phyloP scores from a whole-genome alignment of 2,888 invertebrate species.

The Apodemia hepburni region DNA sequence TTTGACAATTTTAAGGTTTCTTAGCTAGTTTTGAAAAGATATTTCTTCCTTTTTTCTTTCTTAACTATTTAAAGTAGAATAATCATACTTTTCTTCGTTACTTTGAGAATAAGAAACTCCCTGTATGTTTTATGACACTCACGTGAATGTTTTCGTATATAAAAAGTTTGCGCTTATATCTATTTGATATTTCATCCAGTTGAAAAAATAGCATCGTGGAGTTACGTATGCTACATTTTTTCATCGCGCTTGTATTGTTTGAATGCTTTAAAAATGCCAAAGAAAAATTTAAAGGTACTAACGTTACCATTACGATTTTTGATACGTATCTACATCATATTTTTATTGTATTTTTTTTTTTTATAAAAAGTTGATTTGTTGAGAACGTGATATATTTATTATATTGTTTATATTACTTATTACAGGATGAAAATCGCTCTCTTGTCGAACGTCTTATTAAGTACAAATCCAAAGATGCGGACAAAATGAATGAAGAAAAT shows the following conservation, averaged over 20 bases:
- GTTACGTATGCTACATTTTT: conserved; percentile 33
- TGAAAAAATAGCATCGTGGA: conserved; percentile 42
- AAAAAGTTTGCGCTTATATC: conserved; percentile 50
- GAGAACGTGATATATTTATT: neutral
- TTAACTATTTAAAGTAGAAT: too few species aligned
- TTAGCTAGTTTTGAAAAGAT: too few species aligned
- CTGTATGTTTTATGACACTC: conserved; percentile 63
- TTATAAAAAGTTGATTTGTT: too few species aligned
- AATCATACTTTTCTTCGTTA: too few species aligned
- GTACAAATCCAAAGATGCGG: conserved; percentile 96
- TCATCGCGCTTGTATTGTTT: conserved; percentile 9
- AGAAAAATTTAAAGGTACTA: conserved; percentile 7
- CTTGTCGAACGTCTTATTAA: conserved; percentile 93
- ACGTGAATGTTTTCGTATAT: conserved; percentile 58
- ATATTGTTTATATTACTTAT: conserved; percentile 38
- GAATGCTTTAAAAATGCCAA: conserved; percentile 10
- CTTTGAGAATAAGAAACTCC: conserved; percentile 37
- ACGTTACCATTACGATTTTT: neutral
- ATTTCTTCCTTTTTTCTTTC: too few species aligned
- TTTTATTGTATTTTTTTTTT: too few species aligned
- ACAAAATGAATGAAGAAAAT: conserved; percentile 97
- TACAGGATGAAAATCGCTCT: conserved; percentile 92
- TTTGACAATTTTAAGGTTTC: too few species aligned
- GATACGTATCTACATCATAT: too few species aligned
- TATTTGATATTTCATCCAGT: conserved; percentile 49